phyloP scores from a whole-genome alignment of 2,888 invertebrate species.

The Leptinotarsa peninsularis region DNA sequence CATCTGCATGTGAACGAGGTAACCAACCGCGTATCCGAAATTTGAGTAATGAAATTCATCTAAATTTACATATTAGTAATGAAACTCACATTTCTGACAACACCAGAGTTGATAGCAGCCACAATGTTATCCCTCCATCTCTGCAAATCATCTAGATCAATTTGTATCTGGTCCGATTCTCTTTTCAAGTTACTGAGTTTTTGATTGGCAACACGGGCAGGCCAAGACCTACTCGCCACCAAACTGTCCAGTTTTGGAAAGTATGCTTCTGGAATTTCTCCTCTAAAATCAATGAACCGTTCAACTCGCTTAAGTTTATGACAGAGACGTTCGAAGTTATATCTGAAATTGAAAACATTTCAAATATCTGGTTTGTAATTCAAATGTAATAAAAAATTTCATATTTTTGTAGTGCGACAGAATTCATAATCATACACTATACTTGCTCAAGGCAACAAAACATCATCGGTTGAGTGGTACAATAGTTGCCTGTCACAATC shows the following conservation, averaged over 20 bases:
- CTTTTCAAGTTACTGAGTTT: conserved; percentile 74
- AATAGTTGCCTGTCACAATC: too few species aligned
- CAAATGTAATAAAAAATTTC: too few species aligned
- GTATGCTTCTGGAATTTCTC: conserved; percentile 81
- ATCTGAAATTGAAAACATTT: conserved; percentile 58
- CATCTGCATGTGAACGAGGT: too few species aligned
- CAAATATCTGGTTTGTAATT: too few species aligned
- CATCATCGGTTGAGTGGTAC: too few species aligned
- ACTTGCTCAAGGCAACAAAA: too few species aligned
- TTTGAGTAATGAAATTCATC: neutral
- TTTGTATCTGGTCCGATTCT: conserved; percentile 74
- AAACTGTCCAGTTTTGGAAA: conserved; percentile 87
- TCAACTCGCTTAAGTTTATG: conserved; percentile 75
- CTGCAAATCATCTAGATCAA: conserved; percentile 78
- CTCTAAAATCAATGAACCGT: conserved; percentile 75
- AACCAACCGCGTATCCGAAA: too few species aligned
- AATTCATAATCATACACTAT: too few species aligned
- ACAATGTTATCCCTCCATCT: conserved; percentile 82
- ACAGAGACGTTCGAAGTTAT: conserved; percentile 81
- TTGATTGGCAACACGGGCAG: conserved; percentile 74
- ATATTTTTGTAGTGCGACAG: too few species aligned
- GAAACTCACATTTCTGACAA: conserved; percentile 69
- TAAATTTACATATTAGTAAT: conserved; percentile 15
- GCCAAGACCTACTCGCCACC: conserved; percentile 81
- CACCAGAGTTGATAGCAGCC: conserved; percentile 77